A percentile compares a stretch with the other conserved stretches of the same genome.
These are phyloP conservation scores for Hemitrygon akajei DNA, from an alignment of 2,797 vertebrate species.

Conservation along the genomic window DNA sequence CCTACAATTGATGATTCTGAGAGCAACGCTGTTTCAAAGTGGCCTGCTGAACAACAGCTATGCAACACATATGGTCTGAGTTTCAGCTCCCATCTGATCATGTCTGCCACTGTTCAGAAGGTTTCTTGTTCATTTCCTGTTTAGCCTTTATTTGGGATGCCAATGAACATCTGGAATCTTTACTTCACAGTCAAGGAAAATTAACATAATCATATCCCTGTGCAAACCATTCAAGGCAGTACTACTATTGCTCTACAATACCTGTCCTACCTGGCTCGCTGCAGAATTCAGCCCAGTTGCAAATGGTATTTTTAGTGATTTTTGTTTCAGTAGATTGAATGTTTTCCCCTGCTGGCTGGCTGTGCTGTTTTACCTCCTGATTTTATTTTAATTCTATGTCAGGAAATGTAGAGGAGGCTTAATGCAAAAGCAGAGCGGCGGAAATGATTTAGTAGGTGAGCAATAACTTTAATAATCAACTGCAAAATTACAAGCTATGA, in stretches of 20 bases:
- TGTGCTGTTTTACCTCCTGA: no score
- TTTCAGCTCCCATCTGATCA: conserved; percentile 1
- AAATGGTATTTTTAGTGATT: background rate
- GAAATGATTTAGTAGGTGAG: no score
- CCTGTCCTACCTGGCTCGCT: background rate
- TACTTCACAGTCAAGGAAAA: conserved; percentile 21
- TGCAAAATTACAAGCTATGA: no score
- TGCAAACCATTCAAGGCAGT: background rate
- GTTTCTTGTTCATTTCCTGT: conserved; percentile 18
- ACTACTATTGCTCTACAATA: background rate
- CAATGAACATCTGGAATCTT: conserved; percentile 11
- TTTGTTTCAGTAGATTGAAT: background rate
- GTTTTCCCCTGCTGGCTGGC: background rate
- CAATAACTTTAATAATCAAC: no score
- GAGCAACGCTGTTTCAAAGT: background rate
- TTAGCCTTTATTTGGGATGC: conserved; percentile 14
- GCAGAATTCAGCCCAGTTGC: background rate
- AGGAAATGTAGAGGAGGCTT: no score
- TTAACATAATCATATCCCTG: conserved; percentile 17
- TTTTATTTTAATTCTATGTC: no score
- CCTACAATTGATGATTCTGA: background rate
- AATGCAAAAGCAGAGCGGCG: no score
- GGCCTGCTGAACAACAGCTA: background rate
- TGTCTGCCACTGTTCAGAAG: conserved; percentile 12
- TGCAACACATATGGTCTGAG: background rate